phyloP scores from a whole-genome alignment of 2,888 invertebrate genomes.

The Antheraea assamensis region DNA sequence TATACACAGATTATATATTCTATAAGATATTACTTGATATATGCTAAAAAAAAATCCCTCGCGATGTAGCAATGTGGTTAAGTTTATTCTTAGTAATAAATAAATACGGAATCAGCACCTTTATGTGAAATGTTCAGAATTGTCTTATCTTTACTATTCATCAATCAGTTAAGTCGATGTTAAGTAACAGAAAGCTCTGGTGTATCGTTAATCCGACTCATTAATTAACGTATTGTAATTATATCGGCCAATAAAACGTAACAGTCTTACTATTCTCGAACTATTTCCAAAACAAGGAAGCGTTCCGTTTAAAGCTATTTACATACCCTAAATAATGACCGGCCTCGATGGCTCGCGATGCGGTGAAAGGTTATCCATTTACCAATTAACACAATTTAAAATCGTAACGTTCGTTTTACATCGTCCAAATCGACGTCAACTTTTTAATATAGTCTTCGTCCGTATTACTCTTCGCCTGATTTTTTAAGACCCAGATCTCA shows the following conservation, averaged over 20 bases:
- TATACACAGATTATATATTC: too few species aligned
- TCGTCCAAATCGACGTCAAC: conserved; percentile 45
- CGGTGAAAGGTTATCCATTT: conserved; percentile 65
- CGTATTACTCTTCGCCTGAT: too few species aligned
- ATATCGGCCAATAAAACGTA: conserved; percentile 3
- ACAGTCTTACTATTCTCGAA: conserved; percentile 12
- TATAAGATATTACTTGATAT: too few species aligned
- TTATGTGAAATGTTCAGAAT: background rate
- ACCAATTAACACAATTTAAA: conserved; percentile 57
- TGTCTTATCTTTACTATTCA: background rate
- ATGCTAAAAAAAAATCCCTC: too few species aligned
- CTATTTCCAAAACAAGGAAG: conserved; percentile 47
- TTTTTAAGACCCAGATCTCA: too few species aligned
- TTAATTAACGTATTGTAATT: background rate
- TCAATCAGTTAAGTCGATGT: background rate
- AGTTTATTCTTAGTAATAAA: background rate
- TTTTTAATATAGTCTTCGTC: conserved; percentile 20
- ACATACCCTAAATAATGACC: conserved; percentile 56
- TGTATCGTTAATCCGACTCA: background rate
- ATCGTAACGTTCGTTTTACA: conserved; percentile 36
- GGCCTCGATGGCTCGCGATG: conserved; percentile 42
- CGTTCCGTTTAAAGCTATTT: conserved; percentile 42
- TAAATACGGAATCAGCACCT: background rate
- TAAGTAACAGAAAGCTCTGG: conserved; percentile 5
- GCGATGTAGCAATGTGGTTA: background rate